Evolutionary conservation across 1,140 invertebrate species (phyloP), one percentile per base, ranked within the genome.

Genomic region (Nautilus pompilius): DNA sequence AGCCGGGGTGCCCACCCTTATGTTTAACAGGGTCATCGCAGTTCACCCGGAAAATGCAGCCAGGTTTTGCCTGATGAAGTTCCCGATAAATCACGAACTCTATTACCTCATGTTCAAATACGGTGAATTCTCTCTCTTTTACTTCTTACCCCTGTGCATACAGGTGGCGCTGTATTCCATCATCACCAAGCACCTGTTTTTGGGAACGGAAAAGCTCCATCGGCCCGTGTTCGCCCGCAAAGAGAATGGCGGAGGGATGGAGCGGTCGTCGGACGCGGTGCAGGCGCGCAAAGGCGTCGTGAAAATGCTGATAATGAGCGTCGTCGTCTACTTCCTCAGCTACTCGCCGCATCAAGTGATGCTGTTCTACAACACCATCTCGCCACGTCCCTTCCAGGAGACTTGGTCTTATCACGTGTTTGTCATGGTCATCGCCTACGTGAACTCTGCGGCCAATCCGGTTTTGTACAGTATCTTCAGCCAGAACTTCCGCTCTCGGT

Each of bases 391-490:
- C 0, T 80, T 82, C 58, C 74, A 81, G 32, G 68, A 75, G 24
- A 81, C 71, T 20, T 82, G 80, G 78, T 67, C 66, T 1, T 80
- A 78, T 63, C 67, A 77, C 33, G 79, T 82, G 3, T 78, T 82
- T 53, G 73, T 77, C 24, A 82, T 82, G 65, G 76, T 80, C 5
- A 67, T 83, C 17, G 80, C 78, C 2, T 80, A 82, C 61, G 61
- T 78, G 15, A 81, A 80, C 29, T 82, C 80, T 0, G 81, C 82
- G 2, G 80, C 80, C 10, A 84, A 84, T 67, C 82, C 82, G 0
- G 70, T 84, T 30, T 69, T 84, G 2, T 84, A 84, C 65, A 80
- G 78, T 58, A 75, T 83, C 20, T 83, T 83, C 65, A 82, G 80
- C 58, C 77, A 81, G 48, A 81, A 80, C 34, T 83, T 82, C 58